Evolutionary conservation across 2,797 vertebrate species (phyloP).

Genomic region (Decapterus maruadsi): DNA sequence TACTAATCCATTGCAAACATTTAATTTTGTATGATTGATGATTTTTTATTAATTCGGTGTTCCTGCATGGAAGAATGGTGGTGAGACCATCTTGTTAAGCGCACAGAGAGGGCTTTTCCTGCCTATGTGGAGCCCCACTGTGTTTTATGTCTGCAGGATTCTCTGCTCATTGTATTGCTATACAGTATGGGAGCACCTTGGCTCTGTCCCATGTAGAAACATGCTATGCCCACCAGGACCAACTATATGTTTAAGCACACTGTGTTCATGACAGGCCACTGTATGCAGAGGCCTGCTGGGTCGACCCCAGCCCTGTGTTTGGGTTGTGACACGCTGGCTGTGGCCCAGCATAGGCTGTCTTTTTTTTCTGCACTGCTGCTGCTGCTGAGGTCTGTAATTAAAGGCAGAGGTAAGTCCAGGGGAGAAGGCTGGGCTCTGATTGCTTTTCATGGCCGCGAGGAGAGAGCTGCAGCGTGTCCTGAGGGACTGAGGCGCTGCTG

Average conservation of each 20-base stretch:
- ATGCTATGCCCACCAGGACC: constrained; percentile 49
- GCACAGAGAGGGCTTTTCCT: constrained; percentile 36
- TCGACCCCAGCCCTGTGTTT: constrained; percentile 44
- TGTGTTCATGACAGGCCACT: constrained; percentile 53
- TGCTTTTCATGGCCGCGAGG: constrained; percentile 85
- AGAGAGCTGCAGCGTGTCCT: constrained; percentile 81
- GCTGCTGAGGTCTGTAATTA: constrained; percentile 85
- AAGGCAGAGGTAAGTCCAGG: constrained; percentile 86
- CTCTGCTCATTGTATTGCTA: constrained; percentile 41
- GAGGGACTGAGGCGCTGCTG: constrained; percentile 78
- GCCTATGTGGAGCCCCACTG: constrained; percentile 45
- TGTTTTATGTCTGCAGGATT: constrained; percentile 54
- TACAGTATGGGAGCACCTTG: constrained; percentile 41
- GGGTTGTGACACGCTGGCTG: constrained; percentile 66
- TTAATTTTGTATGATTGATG: not conserved
- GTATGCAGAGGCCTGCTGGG: constrained; percentile 60
- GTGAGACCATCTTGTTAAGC: constrained; percentile 29
- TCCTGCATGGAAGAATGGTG: not conserved
- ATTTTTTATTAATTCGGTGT: not conserved
- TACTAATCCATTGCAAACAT: not conserved
- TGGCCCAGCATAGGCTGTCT: constrained; percentile 71
- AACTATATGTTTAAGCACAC: constrained; percentile 46
- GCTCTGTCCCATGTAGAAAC: constrained; percentile 39
- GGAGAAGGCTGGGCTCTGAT: constrained; percentile 84
- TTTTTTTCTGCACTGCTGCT: constrained; percentile 63